A percentile compares a stretch with the other conserved stretches of the same genome.
Conservation (phyloP, 2,113 vertebrate species). For the Pangasianodon gigas region DNA sequence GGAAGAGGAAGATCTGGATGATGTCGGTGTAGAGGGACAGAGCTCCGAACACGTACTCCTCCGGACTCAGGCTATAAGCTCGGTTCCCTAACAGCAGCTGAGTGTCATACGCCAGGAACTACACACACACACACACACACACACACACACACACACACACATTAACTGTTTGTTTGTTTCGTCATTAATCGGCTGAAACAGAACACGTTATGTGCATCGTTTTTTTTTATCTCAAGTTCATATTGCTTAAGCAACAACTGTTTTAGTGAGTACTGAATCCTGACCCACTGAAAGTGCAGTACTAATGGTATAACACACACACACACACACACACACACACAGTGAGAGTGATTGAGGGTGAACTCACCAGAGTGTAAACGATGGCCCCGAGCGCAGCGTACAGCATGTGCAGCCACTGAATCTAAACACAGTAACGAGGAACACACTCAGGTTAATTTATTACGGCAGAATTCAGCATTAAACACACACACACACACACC, state of each 20-base stretch:
- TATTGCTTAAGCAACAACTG: neutral
- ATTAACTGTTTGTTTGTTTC: neutral
- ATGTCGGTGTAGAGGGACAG: slow-evolving; percentile 91
- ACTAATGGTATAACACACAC: neutral
- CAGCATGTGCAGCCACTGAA: slow-evolving; percentile 93
- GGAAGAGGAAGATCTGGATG: slow-evolving; percentile 88
- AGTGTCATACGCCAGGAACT: slow-evolving; percentile 96
- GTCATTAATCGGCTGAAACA: neutral
- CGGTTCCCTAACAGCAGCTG: slow-evolving; percentile 93
- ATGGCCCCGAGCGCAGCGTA: slow-evolving; percentile 88
- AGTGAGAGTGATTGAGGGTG: neutral
- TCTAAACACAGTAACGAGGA: slow-evolving; percentile 65
- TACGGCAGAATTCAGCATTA: slow-evolving; percentile 49
- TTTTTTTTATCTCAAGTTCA: neutral
- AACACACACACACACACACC: slow-evolving; percentile 77
- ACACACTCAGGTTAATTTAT: slow-evolving; percentile 63
- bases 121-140: slow-evolving; percentile 26
- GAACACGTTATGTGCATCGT: neutral
- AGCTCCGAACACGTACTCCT: slow-evolving; percentile 91
- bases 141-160: neutral
- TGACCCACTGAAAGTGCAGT: neutral
- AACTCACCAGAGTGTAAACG: slow-evolving; percentile 90
- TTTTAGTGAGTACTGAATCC: neutral
- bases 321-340: neutral
- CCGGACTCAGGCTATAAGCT: slow-evolving; percentile 84